Base-by-base conservation (phyloP, 2,113 vertebrate species). In the Amblyornis subalaris region DNA sequence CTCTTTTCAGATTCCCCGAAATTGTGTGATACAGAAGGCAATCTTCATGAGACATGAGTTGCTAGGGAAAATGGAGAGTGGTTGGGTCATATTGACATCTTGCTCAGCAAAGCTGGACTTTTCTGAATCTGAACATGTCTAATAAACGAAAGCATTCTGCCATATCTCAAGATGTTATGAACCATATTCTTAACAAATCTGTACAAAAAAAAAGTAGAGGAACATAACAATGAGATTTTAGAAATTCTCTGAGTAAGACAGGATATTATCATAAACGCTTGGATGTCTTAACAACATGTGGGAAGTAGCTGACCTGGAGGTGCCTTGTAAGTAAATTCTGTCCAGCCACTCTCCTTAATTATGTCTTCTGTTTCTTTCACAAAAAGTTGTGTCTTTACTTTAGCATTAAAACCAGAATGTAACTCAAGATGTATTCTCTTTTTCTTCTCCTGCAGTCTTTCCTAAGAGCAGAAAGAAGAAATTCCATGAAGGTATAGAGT, bases 331-430 rank as follows among this genome's bases (percentile, higher is more conserved):
- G 67, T 82, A 71, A 80, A n/a, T 81, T 96, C 88, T 75, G 96
- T 85, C 93, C 94, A 96, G 24, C 51, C 77, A 65, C 96, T 84
- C 66, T 95, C 92, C 55, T 90, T 70, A 70, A 94, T 74, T 76
- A 95, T 2, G 1, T 74, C 75, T n/a, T 51, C 72, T 70, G 85
- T 94, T 85, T 64, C 84, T 80, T 85, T 96, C 50, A 53, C 28
- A 77, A 96, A 81, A 85, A 96, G 35, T 25, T 94, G 89, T 82
- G 93, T 96, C 93, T 95, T 96, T 64, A 97, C 94, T 89, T 94
- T 97, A 71, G 89, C 97, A 25, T 40, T 83, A 74, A 97, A 94
- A n/a, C 96, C 94, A 73, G 96, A 51, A 66, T 95, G 44, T 40
- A 97, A 85, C 5, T 25, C 19, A 61, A 95, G 89, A 36, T 8